phyloP scores from a whole-genome alignment of 1,140 invertebrate genomes.

The Micrasema longulum region DNA sequence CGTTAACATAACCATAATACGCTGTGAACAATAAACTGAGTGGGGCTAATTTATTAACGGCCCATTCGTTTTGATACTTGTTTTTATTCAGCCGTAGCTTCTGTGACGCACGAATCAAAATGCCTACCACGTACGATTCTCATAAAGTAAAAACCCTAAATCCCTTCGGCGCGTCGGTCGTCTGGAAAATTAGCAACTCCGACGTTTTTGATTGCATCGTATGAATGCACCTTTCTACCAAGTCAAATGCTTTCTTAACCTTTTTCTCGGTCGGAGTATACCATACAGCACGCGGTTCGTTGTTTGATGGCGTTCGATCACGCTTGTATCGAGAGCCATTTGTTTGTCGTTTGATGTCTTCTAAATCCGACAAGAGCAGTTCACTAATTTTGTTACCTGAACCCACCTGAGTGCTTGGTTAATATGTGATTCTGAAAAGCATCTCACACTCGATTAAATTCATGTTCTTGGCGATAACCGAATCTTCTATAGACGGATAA shows the following conservation, averaged over 20 bases:
- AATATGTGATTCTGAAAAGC: neutral
- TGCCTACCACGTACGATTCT: neutral
- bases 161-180: no score
- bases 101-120: slow-evolving; percentile 31
- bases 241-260: neutral
- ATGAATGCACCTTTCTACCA: slow-evolving; percentile 9
- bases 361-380: neutral
- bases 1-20: slow-evolving; percentile 41
- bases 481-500: no score
- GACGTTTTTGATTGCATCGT: neutral
- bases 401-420: neutral
- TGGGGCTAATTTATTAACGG: slow-evolving; percentile 38
- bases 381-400: slow-evolving; percentile 15
- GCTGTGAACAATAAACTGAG: slow-evolving; percentile 34
- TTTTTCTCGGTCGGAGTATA: neutral
- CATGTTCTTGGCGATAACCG: no score
- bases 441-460: no score
- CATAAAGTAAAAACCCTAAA: neutral
- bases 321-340: slow-evolving; percentile 17
- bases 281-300: slow-evolving; percentile 9
- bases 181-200: neutral
- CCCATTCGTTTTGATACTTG: slow-evolving; percentile 35
- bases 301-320: slow-evolving; percentile 35
- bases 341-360: slow-evolving; percentile 5
- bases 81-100: slow-evolving; percentile 25